phyloP scores from a whole-genome alignment of 2,888 invertebrate species.

The Cataglyphis altisquamis region DNA sequence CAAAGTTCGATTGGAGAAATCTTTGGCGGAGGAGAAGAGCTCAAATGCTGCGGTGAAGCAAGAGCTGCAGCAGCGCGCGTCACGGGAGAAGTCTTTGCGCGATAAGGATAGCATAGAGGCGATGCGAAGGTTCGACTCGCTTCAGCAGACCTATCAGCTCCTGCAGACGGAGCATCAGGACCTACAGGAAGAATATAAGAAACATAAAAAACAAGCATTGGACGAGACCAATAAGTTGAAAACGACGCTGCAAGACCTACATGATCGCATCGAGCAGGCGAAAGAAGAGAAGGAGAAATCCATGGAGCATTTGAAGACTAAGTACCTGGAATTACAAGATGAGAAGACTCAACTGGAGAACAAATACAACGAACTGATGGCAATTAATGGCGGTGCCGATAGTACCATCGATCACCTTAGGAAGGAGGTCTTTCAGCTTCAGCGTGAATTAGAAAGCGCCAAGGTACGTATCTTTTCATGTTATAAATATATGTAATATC shows the following conservation, averaged over 20 bases:
- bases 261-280: conserved; percentile 75
- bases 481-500: neutral
- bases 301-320: conserved; percentile 81
- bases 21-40: conserved; percentile 83
- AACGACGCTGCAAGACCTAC: conserved; percentile 76
- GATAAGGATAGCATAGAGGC: conserved; percentile 83
- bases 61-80: conserved; percentile 83
- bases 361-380: conserved; percentile 79
- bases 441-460: conserved; percentile 77
- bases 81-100: conserved; percentile 81
- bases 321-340: conserved; percentile 78
- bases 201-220: conserved; percentile 77
- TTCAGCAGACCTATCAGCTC: conserved; percentile 82
- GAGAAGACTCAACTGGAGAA: conserved; percentile 79
- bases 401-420: conserved; percentile 79
- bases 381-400: conserved; percentile 70
- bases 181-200: conserved; percentile 81
- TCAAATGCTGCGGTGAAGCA: conserved; percentile 83
- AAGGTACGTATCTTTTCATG: conserved; percentile 73
- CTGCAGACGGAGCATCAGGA: conserved; percentile 82
- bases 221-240: conserved; percentile 79
- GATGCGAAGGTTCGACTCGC: conserved; percentile 81
- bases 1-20: conserved; percentile 83
- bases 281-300: conserved; percentile 78
- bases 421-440: conserved; percentile 81